Conservation (phyloP, 1,140 invertebrate species). For the Leptinotarsa texana region DNA sequence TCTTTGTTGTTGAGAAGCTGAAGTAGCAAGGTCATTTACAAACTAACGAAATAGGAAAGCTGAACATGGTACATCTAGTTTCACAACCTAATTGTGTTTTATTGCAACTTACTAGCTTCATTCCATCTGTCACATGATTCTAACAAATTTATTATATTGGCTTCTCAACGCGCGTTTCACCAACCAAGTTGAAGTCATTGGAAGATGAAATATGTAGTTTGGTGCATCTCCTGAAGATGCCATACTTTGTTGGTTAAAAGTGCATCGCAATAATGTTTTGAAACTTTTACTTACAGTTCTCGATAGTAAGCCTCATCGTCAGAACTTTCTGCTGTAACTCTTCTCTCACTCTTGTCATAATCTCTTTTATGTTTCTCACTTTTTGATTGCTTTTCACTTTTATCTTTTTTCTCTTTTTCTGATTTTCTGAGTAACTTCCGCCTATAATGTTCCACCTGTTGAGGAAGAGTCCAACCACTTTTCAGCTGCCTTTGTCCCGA, state of each 20-base stretch:
- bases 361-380: slow-evolving; percentile 50
- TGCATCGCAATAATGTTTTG: too few relatives aligned
- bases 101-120: too few relatives aligned
- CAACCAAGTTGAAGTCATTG: neutral
- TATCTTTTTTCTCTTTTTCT: slow-evolving; percentile 53
- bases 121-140: too few relatives aligned
- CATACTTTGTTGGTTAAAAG: too few relatives aligned
- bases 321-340: slow-evolving; percentile 44
- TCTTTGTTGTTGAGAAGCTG: neutral
- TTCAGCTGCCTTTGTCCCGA: slow-evolving; percentile 78
- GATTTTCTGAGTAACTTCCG: slow-evolving; percentile 82
- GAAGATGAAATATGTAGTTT: neutral
- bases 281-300: slow-evolving; percentile 50
- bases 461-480: slow-evolving; percentile 74
- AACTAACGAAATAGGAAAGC: too few relatives aligned
- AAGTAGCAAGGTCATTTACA: neutral
- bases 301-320: slow-evolving; percentile 52
- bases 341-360: slow-evolving; percentile 49
- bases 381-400: slow-evolving; percentile 46
- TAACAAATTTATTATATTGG: too few relatives aligned
- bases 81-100: too few relatives aligned
- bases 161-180: neutral
- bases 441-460: slow-evolving; percentile 91
- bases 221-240: too few relatives aligned
- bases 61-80: too few relatives aligned